A percentile compares a stretch with the other conserved stretches of the same genome.
Conservation (phyloP, 2,888 invertebrate genomes). For the Neoscelio sp. region DNA sequence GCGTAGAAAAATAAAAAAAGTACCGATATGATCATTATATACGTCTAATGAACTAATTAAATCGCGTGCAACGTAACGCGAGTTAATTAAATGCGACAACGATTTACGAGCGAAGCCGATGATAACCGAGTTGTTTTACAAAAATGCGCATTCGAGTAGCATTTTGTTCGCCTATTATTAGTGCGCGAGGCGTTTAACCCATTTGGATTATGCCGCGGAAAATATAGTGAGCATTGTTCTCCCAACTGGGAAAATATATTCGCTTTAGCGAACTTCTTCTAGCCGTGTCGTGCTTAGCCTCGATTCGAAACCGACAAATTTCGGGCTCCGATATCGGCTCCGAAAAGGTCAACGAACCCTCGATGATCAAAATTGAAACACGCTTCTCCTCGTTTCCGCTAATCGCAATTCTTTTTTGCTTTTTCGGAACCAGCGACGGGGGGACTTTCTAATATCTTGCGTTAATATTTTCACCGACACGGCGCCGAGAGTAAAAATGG, state of each 20-base stretch:
- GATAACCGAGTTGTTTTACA: no score
- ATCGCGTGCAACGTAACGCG: slow-evolving; percentile 6
- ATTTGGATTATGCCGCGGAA: slow-evolving; percentile 41
- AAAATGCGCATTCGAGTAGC: no score
- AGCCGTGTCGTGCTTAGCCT: slow-evolving; percentile 33
- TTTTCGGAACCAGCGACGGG: slow-evolving; percentile 13
- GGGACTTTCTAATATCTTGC: slow-evolving; percentile 46
- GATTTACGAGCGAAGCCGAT: not conserved
- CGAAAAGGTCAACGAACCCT: slow-evolving; percentile 43
- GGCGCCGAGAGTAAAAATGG: slow-evolving; percentile 43
- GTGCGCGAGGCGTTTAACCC: slow-evolving; percentile 31
- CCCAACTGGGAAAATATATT: slow-evolving; percentile 36
- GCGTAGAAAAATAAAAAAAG: slow-evolving; percentile 34
- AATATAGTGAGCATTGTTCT: slow-evolving; percentile 39
- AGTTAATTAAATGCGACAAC: slow-evolving; percentile 27
- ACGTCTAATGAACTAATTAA: slow-evolving; percentile 31
- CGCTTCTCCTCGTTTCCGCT: slow-evolving; percentile 26
- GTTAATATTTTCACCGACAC: slow-evolving; percentile 44
- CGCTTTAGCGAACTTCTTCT: slow-evolving; percentile 43
- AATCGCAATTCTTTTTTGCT: no score
- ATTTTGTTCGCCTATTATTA: slow-evolving; percentile 33
- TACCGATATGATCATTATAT: slow-evolving; percentile 20
- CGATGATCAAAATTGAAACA: slow-evolving; percentile 48
- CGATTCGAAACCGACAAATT: slow-evolving; percentile 33
- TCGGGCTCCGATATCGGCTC: slow-evolving; percentile 27